Base-by-base conservation (phyloP, 2,888 invertebrate species). In the Halictus quadricinctus region DNA sequence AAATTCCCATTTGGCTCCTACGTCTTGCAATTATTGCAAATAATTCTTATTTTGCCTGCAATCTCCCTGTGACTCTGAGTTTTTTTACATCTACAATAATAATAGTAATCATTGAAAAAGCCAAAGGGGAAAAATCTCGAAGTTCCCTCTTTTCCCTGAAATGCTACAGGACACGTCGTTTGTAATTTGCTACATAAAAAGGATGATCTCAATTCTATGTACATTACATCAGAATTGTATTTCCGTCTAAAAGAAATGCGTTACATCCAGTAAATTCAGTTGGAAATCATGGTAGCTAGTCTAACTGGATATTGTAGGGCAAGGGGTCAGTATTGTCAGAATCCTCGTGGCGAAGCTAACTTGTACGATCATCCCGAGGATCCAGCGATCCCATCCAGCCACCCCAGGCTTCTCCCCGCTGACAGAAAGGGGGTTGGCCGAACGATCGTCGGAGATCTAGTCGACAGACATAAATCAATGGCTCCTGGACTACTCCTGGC, bases 391-490 rank as follows among this genome's bases (percentile, higher is more conserved):
- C 77, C 64, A 46, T 36, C 18, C 36, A 43, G 46, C 36, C 41
- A 72, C 58, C 85, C 58, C 41, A 64, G 73, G 69, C 75, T 78
- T 84, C 77, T 86, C 83, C 83, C 73, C 50, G 41, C 25, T 50
- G 66, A 78, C 69, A 72, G 79, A 89, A 78, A 88, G 85, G 80
- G 86, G 88, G 85, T 85, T 87, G 83, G 75, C 72, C 69, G 50
- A 80, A 66, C 41, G 74, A 79, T 72, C 86, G 83, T 43, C 70
- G 75, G 82, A 85, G 85, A 90, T 89, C 90, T 84, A 69, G 87
- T 85, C 85, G 83, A 84, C 72, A 80, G 83, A 81, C 84, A 90
- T 90, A 90, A 90, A 90, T 90, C 90, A 90, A 88, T 88, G 88
- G 80, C 81, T 80, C 75, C 84, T 84, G 79, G 79, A 77, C 79